phyloP scores from a whole-genome alignment of 2,888 invertebrate species.

The Strigamia transsilvanica region DNA sequence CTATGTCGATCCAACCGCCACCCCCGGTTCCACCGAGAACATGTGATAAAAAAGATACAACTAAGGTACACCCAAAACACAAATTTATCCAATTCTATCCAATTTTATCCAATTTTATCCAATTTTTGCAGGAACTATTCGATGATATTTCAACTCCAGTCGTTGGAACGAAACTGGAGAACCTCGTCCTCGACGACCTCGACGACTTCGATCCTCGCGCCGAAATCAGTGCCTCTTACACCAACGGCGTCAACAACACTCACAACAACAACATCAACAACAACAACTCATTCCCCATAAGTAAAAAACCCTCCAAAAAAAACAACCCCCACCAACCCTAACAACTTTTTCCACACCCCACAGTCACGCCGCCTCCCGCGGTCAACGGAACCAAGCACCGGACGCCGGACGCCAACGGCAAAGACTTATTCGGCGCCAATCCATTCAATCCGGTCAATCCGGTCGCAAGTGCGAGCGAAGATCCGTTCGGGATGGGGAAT shows the following conservation, averaged over 20 bases:
- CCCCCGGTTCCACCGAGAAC: conserved; percentile 56
- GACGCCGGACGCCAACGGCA: conserved; percentile 67
- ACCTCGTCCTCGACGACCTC: conserved; percentile 74
- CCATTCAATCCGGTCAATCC: conserved; percentile 72
- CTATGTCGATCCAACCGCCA: conserved; percentile 55
- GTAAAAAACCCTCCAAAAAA: too few relatives aligned
- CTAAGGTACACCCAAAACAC: background rate
- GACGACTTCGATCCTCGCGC: conserved; percentile 86
- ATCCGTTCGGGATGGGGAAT: conserved; percentile 87
- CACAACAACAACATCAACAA: conserved; percentile 36
- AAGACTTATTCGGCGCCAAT: conserved; percentile 82
- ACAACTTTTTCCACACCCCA: too few relatives aligned
- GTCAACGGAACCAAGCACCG: conserved; percentile 71
- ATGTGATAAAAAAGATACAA: conserved; percentile 52
- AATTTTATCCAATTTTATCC: background rate
- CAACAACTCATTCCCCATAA: conserved; percentile 67
- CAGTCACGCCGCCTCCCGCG: conserved; percentile 82
- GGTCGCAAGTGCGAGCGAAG: conserved; percentile 65
- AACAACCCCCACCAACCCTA: too few relatives aligned
- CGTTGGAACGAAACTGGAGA: conserved; percentile 64
- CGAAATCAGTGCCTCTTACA: conserved; percentile 4
- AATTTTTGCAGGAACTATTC: conserved; percentile 47
- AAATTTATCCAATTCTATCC: background rate
- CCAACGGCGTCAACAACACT: conserved; percentile 46
- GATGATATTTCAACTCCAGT: conserved; percentile 57